phyloP scores from a whole-genome alignment of 2,888 invertebrate genomes.

The Trachelus stipa region DNA sequence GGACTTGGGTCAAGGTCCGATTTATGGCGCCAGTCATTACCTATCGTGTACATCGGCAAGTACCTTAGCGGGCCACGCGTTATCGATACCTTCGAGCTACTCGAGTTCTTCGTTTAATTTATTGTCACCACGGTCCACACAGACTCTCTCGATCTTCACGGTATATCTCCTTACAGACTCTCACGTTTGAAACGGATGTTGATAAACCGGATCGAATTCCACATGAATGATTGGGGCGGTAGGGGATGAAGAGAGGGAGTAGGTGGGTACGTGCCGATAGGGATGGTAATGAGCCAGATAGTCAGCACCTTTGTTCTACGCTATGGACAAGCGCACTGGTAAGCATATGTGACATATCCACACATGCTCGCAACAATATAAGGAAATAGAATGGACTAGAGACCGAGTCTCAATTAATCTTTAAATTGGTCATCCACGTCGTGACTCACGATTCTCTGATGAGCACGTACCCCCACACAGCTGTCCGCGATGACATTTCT shows the following conservation, averaged over 20 bases:
- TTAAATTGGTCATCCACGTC: background rate
- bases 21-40: background rate
- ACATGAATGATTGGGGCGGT: background rate
- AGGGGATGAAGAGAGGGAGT: background rate
- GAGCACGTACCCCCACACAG: background rate
- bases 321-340: background rate
- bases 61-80: background rate
- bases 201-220: background rate
- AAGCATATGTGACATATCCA: background rate
- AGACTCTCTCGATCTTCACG: background rate
- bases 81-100: background rate
- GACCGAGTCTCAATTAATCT: background rate
- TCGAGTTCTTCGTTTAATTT: background rate
- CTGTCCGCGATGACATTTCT: background rate
- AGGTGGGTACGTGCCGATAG: background rate
- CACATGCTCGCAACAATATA: background rate
- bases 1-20: background rate
- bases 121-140: background rate
- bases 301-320: background rate
- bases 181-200: background rate
- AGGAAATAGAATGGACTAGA: background rate
- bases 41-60: background rate
- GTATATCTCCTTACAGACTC: background rate
- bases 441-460: background rate
- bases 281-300: background rate